Evolutionary conservation across 1,140 invertebrate genomes (phyloP).

Genomic region (Diorhabda elongata): DNA sequence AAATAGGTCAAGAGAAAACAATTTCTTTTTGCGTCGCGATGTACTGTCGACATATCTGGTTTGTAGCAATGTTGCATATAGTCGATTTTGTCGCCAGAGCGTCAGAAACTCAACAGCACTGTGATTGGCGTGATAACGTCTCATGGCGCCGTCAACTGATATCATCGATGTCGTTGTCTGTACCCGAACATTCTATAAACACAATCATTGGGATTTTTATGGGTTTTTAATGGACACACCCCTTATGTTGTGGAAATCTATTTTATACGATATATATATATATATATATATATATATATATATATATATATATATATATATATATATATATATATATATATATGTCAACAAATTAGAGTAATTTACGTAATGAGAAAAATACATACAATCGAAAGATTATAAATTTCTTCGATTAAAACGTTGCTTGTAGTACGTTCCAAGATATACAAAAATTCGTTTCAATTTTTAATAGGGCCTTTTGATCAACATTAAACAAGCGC

Average conservation of each 20-base stretch:
- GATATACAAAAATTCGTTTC: no score
- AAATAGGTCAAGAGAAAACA: not conserved
- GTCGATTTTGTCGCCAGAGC: constrained; percentile 22
- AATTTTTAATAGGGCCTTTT: no score
- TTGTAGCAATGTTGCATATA: not conserved
- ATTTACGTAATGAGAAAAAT: no score
- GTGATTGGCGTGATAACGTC: constrained; percentile 34
- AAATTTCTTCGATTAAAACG: no score
- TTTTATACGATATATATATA: constrained; percentile 22
- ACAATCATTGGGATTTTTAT: constrained; percentile 27
- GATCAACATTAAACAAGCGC: no score
- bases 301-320: constrained; percentile 6
- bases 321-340: not conserved
- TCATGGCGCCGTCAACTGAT: constrained; percentile 30
- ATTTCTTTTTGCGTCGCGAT: not conserved
- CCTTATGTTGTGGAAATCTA: constrained; percentile 27
- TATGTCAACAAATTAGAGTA: no score
- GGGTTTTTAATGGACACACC: constrained; percentile 35
- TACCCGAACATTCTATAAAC: constrained; percentile 4
- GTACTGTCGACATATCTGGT: not conserved
- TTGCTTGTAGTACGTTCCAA: no score
- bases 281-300: not conserved
- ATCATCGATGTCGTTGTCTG: constrained; percentile 32
- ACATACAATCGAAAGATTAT: no score
- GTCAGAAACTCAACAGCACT: constrained; percentile 25